Evolutionary conservation across 2,113 vertebrate genomes (phyloP).

Genomic region (Felis catus): DNA sequence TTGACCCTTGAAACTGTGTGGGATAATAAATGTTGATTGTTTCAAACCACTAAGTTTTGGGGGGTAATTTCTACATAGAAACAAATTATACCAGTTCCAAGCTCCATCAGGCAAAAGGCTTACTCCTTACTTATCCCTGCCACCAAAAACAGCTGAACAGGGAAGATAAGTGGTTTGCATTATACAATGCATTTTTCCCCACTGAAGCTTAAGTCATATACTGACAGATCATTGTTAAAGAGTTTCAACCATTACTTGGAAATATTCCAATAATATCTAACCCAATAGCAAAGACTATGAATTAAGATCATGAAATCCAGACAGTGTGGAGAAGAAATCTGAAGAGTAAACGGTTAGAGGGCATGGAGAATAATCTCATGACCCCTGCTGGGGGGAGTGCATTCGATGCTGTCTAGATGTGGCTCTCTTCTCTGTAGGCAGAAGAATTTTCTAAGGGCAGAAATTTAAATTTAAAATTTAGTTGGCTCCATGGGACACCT

Average conservation of each 20-base stretch:
- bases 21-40: not conserved
- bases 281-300: not conserved
- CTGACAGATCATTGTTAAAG: not conserved
- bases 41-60: not conserved
- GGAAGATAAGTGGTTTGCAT: slow-evolving; percentile 10
- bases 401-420: not conserved
- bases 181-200: not conserved
- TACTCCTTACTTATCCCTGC: not conserved
- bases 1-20: not conserved
- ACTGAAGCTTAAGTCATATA: not conserved
- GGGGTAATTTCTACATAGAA: not conserved
- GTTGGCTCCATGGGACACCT: not conserved
- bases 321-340: not conserved
- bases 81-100: not conserved
- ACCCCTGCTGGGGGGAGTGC: not conserved
- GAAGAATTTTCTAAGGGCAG: not conserved
- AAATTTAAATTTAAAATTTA: slow-evolving; percentile 35
- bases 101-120: not conserved
- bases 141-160: not conserved
- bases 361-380: not conserved
- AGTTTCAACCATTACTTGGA: not conserved
- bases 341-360: not conserved
- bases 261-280: not conserved
- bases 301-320: not conserved
- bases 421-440: not conserved